These are phyloP conservation scores for Palythoa heliodiscus DNA, from an alignment of 92 coral and sea anemone species.

Conservation along the genomic window DNA sequence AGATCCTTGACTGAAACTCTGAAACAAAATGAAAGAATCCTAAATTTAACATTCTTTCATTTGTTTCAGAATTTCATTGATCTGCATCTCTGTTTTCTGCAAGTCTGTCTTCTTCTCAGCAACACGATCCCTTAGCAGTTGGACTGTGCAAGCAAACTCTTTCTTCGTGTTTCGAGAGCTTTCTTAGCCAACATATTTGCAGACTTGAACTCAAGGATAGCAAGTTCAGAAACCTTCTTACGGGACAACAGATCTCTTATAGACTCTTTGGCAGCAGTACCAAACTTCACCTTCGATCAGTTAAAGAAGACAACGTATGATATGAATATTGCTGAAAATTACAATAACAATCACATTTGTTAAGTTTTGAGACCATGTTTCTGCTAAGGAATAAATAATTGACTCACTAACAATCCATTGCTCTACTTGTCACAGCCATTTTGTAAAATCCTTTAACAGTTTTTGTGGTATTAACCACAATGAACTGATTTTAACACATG, in stretches of 20 bases:
- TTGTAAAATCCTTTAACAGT: conserved; percentile 8
- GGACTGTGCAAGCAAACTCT: conserved; percentile 42
- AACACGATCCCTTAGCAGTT: conserved; percentile 39
- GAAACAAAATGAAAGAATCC: conserved; percentile 11
- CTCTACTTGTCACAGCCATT: conserved; percentile 1
- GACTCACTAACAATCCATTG: conserved; percentile 10
- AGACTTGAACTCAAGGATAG: conserved; percentile 36
- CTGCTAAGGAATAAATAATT: conserved; percentile 11
- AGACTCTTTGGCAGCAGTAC: conserved; percentile 40
- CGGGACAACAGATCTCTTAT: conserved; percentile 33
- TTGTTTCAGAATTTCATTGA: conserved; percentile 31
- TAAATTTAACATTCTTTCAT: too few species aligned
- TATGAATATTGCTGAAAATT: conserved; percentile 13
- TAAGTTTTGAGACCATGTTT: neutral
- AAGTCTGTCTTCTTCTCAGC: conserved; percentile 45
- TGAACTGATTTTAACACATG: neutral
- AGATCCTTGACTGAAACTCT: conserved; percentile 23
- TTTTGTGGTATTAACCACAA: neutral
- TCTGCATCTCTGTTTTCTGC: conserved; percentile 38
- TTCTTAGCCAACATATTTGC: conserved; percentile 42
- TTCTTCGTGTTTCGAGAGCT: conserved; percentile 45
- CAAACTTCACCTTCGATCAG: conserved; percentile 31
- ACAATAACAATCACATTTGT: conserved; percentile 19
- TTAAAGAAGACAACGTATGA: conserved; percentile 11
- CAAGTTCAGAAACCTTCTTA: conserved; percentile 40